Conservation (phyloP, 2,113 vertebrate species). For the Lanius collurio region DNA sequence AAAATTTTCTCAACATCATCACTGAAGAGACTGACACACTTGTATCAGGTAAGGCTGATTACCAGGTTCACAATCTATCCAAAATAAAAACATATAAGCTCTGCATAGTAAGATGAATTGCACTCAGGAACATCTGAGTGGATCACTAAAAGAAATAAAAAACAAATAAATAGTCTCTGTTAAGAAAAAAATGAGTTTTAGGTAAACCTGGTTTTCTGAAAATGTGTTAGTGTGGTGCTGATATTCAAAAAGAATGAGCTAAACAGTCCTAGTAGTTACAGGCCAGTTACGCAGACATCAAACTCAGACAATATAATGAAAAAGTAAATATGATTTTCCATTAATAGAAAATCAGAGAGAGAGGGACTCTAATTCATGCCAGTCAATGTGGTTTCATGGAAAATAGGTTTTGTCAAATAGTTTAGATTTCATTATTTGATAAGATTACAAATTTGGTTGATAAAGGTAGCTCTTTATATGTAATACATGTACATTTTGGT, state of each 20-base stretch:
- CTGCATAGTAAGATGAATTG: neutral
- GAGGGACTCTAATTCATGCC: neutral
- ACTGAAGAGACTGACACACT: neutral
- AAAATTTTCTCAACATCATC: neutral
- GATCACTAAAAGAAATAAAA: neutral
- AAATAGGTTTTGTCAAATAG: neutral
- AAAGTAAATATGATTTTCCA: neutral
- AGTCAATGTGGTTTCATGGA: neutral
- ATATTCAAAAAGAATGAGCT: neutral
- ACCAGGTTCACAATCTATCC: neutral
- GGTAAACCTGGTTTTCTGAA: neutral
- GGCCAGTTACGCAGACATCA: neutral
- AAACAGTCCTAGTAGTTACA: neutral
- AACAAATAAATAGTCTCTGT: neutral
- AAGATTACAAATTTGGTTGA: neutral
- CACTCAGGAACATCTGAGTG: neutral
- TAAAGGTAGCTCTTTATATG: neutral
- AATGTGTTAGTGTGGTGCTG: rapidly evolving
- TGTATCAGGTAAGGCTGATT: neutral
- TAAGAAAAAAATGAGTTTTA: neutral
- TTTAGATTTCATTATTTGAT: constrained; percentile 46
- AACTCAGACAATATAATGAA: neutral
- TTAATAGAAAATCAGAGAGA: neutral
- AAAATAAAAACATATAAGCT: neutral
- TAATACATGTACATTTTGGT: neutral